These are phyloP conservation scores for Sphenodon punctatus DNA, from an alignment of 2,797 vertebrate species.

Conservation along the genomic window DNA sequence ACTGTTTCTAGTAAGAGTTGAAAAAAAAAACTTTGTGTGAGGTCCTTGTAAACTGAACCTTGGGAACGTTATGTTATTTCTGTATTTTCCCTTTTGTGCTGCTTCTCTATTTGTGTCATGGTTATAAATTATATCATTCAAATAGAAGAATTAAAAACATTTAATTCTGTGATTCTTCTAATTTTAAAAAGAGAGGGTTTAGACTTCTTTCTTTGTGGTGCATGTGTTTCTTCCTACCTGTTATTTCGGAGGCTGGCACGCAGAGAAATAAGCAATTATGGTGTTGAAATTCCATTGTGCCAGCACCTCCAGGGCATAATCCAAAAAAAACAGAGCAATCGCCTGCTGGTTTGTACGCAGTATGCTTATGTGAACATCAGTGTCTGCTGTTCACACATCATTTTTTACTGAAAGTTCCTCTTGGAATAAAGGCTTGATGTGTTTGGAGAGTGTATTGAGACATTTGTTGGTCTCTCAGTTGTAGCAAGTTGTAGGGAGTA, in stretches of 20 bases:
- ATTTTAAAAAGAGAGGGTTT: conserved; percentile 42
- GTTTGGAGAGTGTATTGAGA: conserved; percentile 63
- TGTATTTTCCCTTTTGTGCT: conserved; percentile 72
- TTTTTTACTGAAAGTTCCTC: conserved; percentile 72
- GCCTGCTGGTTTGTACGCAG: conserved; percentile 76
- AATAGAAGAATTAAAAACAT: conserved; percentile 76
- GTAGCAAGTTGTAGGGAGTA: conserved; percentile 51
- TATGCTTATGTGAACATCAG: conserved; percentile 75
- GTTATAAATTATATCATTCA: conserved; percentile 81
- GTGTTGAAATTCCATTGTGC: conserved; percentile 80
- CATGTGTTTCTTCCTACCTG: conserved; percentile 70
- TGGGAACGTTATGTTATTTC: conserved; percentile 82
- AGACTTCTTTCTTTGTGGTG: conserved; percentile 13
- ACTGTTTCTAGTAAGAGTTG: conserved; percentile 85
- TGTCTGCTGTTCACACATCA: conserved; percentile 78
- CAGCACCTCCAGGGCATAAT: conserved; percentile 71
- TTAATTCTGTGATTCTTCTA: conserved; percentile 73
- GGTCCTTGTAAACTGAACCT: conserved; percentile 87
- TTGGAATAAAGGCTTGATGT: conserved; percentile 76
- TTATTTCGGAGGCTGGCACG: conserved; percentile 75
- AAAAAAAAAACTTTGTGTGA: conserved; percentile 82
- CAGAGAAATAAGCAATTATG: conserved; percentile 76
- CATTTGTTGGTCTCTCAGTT: conserved; percentile 66
- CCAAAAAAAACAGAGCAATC: conserved; percentile 72
- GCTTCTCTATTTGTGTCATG: conserved; percentile 78